Percentiles rank a stretch among this genome's conserved stretches.
Conservation (phyloP, 1,140 invertebrate species). For the Lepidurus couesii region DNA sequence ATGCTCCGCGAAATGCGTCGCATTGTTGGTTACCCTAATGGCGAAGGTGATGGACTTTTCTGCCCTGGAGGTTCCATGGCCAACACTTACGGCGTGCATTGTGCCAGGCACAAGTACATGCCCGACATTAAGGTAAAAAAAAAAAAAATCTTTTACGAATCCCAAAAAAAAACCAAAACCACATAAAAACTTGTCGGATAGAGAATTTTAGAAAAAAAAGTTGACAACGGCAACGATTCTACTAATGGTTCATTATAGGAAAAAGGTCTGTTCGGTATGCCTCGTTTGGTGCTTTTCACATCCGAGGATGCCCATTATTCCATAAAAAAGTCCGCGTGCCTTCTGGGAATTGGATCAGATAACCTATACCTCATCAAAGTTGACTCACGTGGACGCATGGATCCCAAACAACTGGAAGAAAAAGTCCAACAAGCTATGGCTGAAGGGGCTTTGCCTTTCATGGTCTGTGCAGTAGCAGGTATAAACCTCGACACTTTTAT, state of each 20-base stretch:
- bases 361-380: constrained; percentile 68
- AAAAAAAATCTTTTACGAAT: neutral
- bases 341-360: constrained; percentile 65
- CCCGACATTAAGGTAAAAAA: constrained; percentile 67
- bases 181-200: neutral
- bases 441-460: constrained; percentile 67
- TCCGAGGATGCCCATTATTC: constrained; percentile 94
- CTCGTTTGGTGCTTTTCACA: constrained; percentile 68
- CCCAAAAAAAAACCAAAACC: neutral
- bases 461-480: constrained; percentile 86
- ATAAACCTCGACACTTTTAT: constrained; percentile 43
- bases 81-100: constrained; percentile 89
- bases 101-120: constrained; percentile 68
- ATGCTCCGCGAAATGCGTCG: constrained; percentile 73
- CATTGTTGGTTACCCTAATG: constrained; percentile 73
- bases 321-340: constrained; percentile 71
- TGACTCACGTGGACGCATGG: constrained; percentile 72
- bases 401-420: constrained; percentile 59
- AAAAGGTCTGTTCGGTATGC: constrained; percentile 59
- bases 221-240: neutral
- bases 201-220: no score
- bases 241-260: constrained; percentile 50
- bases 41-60: constrained; percentile 78
- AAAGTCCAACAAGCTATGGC: constrained; percentile 61
- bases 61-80: constrained; percentile 92